Evolutionary conservation across 2,797 vertebrate species (phyloP).

Genomic region (Galagoides demidoff): DNA sequence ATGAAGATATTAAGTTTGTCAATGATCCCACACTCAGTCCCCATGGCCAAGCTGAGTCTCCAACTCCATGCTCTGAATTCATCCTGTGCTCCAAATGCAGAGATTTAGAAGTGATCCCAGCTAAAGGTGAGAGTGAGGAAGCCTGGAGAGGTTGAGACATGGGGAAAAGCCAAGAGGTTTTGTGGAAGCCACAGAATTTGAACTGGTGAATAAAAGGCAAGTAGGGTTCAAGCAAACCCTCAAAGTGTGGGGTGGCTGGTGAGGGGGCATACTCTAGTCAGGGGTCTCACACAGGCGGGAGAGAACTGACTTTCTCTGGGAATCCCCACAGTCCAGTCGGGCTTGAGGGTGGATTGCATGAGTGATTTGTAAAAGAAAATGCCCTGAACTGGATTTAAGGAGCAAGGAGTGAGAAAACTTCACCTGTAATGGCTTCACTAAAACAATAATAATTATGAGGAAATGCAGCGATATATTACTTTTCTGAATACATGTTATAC

Average conservation of each 20-base stretch:
- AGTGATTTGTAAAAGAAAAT: neutral
- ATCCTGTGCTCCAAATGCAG: neutral
- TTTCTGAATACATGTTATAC: neutral
- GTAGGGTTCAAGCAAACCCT: neutral
- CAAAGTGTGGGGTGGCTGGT: too few relatives aligned
- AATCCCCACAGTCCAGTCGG: neutral
- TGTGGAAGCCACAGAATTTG: neutral
- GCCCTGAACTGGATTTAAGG: neutral
- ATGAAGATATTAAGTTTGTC: neutral
- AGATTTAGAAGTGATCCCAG: neutral
- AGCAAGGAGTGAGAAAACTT: neutral
- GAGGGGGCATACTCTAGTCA: too few relatives aligned
- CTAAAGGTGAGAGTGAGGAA: neutral
- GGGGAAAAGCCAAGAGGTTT: neutral
- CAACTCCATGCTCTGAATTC: neutral
- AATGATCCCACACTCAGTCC: neutral
- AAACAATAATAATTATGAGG: neutral
- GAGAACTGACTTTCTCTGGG: neutral
- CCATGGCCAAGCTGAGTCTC: neutral
- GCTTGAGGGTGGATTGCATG: neutral
- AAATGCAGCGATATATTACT: neutral
- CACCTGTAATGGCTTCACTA: neutral
- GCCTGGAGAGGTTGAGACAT: neutral
- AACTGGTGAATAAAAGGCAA: neutral
- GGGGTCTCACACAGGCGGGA: fast-evolving